Evolutionary conservation across 2,113 vertebrate species (phyloP), one percentile per base, ranked within the genome.

Genomic region (Serilophus lunatus): DNA sequence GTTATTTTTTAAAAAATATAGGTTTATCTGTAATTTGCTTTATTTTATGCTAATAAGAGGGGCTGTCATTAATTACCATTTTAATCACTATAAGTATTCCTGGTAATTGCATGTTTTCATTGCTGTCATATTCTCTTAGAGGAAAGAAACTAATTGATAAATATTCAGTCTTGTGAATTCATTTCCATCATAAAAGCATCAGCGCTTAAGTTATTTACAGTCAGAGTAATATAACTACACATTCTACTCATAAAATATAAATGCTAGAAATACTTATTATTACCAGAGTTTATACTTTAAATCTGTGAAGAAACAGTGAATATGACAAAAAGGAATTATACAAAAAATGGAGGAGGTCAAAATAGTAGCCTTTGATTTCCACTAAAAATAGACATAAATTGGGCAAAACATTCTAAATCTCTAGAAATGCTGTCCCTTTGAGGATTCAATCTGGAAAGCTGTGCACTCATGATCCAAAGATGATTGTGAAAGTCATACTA

Each of bases 121-220:
- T 92, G 40, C 72, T 96, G 83, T 96, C 92, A 86, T 81, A 95
- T 71, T 94, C 36, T 95, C 76, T 92, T 95, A 89, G 70, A 92
- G 74, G 70, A 96, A 97, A 95, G 82, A 93, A 78, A 93, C 40
- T 59, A 91, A 92, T 96, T 96, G 75, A 97, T 95, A 97, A 96
- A 95, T 93, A 97, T 96, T 97, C 92, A 96, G 89, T 89, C 47
- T 91, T 93, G 72, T 89, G 76, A 45, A 85, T 93, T 95, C 8
- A 93, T 97, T 98, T 97, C 89, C 95, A 95, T 97, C 72, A 94
- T 94, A 97, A 97, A 97, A 95, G 65, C 89, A 94, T 85, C 94
- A 91, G 72, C 96, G 69, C 31, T 79, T 96, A 57, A 88, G 91
- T 64, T 97, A 96, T 97, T 97, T 96, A 95, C 93, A 92, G 87